phyloP scores from a whole-genome alignment of 2,797 vertebrate species.

The Rhinella marina region DNA sequence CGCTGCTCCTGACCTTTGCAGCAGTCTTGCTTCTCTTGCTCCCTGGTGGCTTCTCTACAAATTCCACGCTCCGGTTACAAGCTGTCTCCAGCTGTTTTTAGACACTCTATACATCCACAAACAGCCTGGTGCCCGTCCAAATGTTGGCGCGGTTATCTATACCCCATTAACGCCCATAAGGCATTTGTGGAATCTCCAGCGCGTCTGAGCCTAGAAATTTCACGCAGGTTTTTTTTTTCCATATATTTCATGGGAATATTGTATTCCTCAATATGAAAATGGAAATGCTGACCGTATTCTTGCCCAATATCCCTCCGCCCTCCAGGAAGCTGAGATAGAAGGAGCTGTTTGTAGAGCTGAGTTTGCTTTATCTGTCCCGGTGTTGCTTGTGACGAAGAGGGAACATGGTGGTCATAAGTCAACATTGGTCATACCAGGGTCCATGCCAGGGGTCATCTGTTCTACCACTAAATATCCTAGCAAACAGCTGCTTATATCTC shows the following conservation, averaged over 20 bases:
- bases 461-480: no score
- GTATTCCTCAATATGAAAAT: background rate
- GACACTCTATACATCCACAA: constrained; percentile 35
- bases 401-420: no score
- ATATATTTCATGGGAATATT: background rate
- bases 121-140: constrained; percentile 36
- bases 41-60: constrained; percentile 44
- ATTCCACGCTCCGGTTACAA: constrained; percentile 41
- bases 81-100: constrained; percentile 49
- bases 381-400: background rate
- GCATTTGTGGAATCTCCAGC: background rate
- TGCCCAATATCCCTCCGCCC: background rate
- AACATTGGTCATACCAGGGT: no score
- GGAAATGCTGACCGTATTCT: background rate
- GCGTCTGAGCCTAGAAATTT: background rate
- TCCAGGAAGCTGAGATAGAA: background rate
- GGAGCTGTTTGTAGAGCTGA: background rate
- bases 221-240: no score
- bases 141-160: background rate
- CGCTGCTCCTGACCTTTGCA: constrained; percentile 49
- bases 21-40: background rate
- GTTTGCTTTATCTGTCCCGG: background rate
- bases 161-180: background rate
- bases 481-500: no score
- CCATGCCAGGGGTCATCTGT: no score